Conservation (phyloP, 2,797 vertebrate species). For the Amazona finschi region DNA sequence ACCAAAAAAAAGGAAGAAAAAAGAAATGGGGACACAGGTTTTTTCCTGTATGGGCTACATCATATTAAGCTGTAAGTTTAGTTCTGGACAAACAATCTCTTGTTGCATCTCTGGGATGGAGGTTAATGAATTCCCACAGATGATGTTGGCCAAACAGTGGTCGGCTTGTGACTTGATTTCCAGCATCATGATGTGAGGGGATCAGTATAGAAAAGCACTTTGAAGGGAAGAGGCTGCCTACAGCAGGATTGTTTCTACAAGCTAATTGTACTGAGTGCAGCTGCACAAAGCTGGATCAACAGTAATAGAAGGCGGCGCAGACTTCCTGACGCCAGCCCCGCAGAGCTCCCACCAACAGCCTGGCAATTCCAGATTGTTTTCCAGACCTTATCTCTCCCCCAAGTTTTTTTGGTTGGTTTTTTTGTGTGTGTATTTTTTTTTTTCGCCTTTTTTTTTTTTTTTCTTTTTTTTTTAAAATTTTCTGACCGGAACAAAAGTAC, state of each 20-base stretch:
- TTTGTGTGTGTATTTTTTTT: neutral
- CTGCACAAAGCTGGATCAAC: conserved; percentile 82
- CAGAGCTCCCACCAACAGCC: conserved; percentile 79
- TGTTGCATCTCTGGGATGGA: conserved; percentile 71
- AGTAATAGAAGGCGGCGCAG: conserved; percentile 80
- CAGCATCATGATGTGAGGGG: conserved; percentile 70
- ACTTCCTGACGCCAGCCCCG: conserved; percentile 86
- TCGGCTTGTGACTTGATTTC: conserved; percentile 72
- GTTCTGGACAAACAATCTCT: conserved; percentile 77
- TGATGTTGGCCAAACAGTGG: conserved; percentile 75
- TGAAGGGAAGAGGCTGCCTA: conserved; percentile 78
- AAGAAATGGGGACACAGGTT: conserved; percentile 54
- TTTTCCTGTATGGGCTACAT: conserved; percentile 69
- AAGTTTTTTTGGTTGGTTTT: conserved; percentile 19
- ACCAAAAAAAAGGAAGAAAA: neutral
- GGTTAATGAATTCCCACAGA: conserved; percentile 79
- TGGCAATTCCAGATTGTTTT: conserved; percentile 83
- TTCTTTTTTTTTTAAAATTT: conserved; percentile 47
- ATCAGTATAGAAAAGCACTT: conserved; percentile 76
- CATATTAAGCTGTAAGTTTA: conserved; percentile 80
- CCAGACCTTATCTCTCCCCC: conserved; percentile 79
- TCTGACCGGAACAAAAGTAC: conserved; percentile 76
- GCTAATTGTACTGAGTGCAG: conserved; percentile 80
- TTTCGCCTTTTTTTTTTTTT: conserved; percentile 33
- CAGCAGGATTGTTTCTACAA: conserved; percentile 79